Conservation (phyloP, 2,888 invertebrate genomes). For the Pandemis heparana region DNA sequence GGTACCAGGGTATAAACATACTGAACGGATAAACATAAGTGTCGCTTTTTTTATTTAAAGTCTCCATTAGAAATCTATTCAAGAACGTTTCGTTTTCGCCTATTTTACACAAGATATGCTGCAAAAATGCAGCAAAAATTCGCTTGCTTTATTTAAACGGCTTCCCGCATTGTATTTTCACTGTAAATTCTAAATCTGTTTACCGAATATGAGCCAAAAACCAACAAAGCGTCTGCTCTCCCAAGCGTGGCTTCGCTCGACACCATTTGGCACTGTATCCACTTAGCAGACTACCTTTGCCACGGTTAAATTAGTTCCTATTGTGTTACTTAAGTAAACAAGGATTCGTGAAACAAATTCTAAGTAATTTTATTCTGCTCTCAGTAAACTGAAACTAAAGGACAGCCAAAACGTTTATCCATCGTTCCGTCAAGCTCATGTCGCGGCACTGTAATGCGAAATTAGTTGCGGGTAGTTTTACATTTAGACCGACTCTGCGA, state of each 20-base stretch:
- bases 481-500: constrained; percentile 64
- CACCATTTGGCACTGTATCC: constrained; percentile 40
- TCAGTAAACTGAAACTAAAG: constrained; percentile 14
- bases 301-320: constrained; percentile 18
- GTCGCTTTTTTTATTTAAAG: no score
- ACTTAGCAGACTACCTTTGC: constrained; percentile 34
- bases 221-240: constrained; percentile 29
- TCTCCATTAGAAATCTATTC: no score
- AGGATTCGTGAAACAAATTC: not conserved
- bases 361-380: constrained; percentile 5
- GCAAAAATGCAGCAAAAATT: not conserved
- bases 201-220: constrained; percentile 40
- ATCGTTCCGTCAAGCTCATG: constrained; percentile 35
- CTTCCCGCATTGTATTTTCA: constrained; percentile 29
- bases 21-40: no score
- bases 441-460: constrained; percentile 45
- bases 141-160: constrained; percentile 17
- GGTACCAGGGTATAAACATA: no score
- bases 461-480: constrained; percentile 63
- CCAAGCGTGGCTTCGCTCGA: constrained; percentile 27
- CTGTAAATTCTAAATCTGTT: constrained; percentile 41
- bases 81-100: no score
- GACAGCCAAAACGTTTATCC: constrained; percentile 34
- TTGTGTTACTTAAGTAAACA: constrained; percentile 9
- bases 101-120: not conserved